Evolutionary conservation across 92 coral and sea anemone species (phyloP).

Genomic region (Actinernus sp.): DNA sequence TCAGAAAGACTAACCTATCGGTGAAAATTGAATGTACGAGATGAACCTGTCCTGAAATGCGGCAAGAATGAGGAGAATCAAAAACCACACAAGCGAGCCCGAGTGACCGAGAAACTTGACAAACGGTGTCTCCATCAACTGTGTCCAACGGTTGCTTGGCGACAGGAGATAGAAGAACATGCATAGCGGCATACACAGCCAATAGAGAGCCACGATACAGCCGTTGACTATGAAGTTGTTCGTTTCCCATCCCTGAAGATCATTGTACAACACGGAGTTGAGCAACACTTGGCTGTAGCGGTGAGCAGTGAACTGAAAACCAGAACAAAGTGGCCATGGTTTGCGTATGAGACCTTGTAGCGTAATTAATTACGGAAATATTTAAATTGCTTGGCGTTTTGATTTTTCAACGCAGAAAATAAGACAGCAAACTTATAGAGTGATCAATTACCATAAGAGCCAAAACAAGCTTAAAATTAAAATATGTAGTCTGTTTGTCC

Average conservation of each 20-base stretch:
- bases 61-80: conserved; percentile 63
- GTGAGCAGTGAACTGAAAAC: conserved; percentile 84
- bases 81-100: conserved; percentile 76
- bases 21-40: too few species aligned
- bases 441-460: too few species aligned
- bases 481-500: too few species aligned
- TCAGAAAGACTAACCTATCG: too few species aligned
- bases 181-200: conserved; percentile 70
- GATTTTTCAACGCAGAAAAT: too few species aligned
- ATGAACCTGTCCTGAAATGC: conserved; percentile 85
- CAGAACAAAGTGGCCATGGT: background rate
- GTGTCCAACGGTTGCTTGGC: conserved; percentile 55
- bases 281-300: conserved; percentile 90
- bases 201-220: conserved; percentile 56
- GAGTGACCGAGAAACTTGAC: too few species aligned
- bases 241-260: conserved; percentile 31
- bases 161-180: conserved; percentile 56
- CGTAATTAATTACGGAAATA: too few species aligned
- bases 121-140: conserved; percentile 69
- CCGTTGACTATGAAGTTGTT: conserved; percentile 6
- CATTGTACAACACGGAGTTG: conserved; percentile 76
- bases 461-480: too few species aligned
- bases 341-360: too few species aligned
- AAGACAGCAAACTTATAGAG: too few species aligned
- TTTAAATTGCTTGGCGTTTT: too few species aligned